A percentile compares a stretch with the other conserved stretches of the same genome.
phyloP scores from a whole-genome alignment of 2,113 vertebrate genomes.

The Solea solea region DNA sequence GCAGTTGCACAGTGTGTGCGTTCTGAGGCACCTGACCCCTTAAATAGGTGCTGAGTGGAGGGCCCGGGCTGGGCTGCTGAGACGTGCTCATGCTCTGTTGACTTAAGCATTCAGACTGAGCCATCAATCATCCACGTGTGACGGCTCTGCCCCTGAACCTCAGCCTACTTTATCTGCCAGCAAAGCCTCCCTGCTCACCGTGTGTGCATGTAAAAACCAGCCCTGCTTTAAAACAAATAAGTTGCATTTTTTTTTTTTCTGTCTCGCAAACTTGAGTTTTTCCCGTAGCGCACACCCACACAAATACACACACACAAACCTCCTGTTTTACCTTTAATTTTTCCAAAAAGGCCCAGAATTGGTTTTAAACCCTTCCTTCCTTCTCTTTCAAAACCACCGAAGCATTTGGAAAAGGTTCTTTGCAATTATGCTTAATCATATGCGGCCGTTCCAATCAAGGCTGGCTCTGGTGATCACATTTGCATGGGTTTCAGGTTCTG shows the following conservation, averaged over 20 bases:
- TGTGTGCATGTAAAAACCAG: slow-evolving; percentile 73
- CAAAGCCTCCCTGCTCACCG: slow-evolving; percentile 52
- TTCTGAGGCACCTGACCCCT: slow-evolving; percentile 78
- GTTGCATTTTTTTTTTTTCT: slow-evolving; percentile 22
- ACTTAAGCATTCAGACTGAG: slow-evolving; percentile 80
- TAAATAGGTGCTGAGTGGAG: slow-evolving; percentile 79
- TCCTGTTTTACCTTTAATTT: slow-evolving; percentile 13
- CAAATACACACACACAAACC: slow-evolving; percentile 42
- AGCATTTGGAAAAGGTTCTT: slow-evolving; percentile 80
- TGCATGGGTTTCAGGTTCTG: slow-evolving; percentile 81
- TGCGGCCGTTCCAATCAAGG: slow-evolving; percentile 80
- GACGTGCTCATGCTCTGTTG: slow-evolving; percentile 83
- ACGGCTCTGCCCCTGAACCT: slow-evolving; percentile 76
- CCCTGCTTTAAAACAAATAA: slow-evolving; percentile 50
- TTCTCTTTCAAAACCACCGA: slow-evolving; percentile 65
- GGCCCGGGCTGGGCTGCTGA: slow-evolving; percentile 59
- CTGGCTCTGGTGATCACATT: slow-evolving; percentile 78
- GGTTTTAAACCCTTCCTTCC: slow-evolving; percentile 78
- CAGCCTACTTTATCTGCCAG: slow-evolving; percentile 70
- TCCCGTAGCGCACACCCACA: slow-evolving; percentile 23
- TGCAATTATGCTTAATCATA: slow-evolving; percentile 84
- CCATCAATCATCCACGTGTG: slow-evolving; percentile 83
- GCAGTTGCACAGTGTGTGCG: slow-evolving; percentile 60
- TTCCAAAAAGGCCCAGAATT: slow-evolving; percentile 45
- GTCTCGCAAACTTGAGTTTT: slow-evolving; percentile 17